A percentile compares a stretch with the other conserved stretches of the same genome.
Evolutionary conservation across 2,888 invertebrate species (phyloP).

Genomic region (Ochropleura plecta): DNA sequence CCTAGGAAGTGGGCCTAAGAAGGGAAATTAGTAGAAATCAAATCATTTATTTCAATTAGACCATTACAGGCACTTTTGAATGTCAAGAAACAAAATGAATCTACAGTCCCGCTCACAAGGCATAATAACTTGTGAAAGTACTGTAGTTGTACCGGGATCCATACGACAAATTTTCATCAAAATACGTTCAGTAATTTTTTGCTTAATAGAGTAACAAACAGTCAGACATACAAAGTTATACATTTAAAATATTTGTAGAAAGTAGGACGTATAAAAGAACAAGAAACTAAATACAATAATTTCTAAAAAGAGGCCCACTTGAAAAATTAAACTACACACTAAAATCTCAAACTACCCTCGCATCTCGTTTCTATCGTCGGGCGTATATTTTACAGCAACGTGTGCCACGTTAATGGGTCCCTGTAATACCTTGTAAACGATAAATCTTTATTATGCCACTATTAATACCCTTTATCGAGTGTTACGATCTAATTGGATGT

Average conservation of each 20-base stretch:
- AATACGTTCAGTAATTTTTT: too few relatives aligned
- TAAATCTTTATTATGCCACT: slow-evolving; percentile 50
- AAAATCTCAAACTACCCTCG: slow-evolving; percentile 29
- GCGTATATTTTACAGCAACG: slow-evolving; percentile 52
- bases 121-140: too few relatives aligned
- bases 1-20: neutral
- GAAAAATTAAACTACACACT: neutral
- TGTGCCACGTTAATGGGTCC: slow-evolving; percentile 60
- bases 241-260: too few relatives aligned
- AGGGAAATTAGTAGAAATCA: too few relatives aligned
- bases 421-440: slow-evolving; percentile 44
- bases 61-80: too few relatives aligned
- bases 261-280: neutral
- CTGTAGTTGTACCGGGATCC: too few relatives aligned
- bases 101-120: too few relatives aligned
- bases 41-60: too few relatives aligned
- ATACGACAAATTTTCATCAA: too few relatives aligned
- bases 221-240: too few relatives aligned
- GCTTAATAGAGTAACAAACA: too few relatives aligned
- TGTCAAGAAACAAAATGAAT: too few relatives aligned
- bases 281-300: neutral
- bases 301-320: slow-evolving; percentile 4
- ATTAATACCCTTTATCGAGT: slow-evolving; percentile 37
- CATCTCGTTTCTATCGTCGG: slow-evolving; percentile 36
- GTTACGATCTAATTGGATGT: slow-evolving; percentile 42